Evolutionary conservation across 2,888 invertebrate genomes (phyloP).

Genomic region (Lithophane semibrunnea): DNA sequence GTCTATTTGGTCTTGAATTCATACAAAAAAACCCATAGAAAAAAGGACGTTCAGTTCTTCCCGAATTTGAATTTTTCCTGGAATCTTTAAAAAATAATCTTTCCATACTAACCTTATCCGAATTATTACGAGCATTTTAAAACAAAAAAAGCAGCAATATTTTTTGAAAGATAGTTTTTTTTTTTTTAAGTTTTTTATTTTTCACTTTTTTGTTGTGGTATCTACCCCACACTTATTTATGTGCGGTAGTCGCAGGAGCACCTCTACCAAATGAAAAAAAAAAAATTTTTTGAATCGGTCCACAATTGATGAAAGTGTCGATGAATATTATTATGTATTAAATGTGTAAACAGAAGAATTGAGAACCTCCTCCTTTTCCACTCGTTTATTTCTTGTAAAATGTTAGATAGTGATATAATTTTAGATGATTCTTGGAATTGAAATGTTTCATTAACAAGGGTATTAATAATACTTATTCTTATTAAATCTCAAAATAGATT

Average conservation of each 20-base stretch:
- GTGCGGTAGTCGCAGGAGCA: too few relatives aligned
- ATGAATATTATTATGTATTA: too few relatives aligned
- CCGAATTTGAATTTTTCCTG: not conserved
- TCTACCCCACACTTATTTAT: too few relatives aligned
- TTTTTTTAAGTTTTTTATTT: too few relatives aligned
- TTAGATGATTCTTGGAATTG: not conserved
- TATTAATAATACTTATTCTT: not conserved
- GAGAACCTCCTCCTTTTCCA: not conserved
- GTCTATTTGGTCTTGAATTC: not conserved
- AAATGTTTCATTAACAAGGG: constrained; percentile 1
- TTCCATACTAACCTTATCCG: not conserved
- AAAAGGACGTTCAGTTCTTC: not conserved
- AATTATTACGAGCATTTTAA: not conserved
- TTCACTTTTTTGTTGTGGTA: too few relatives aligned
- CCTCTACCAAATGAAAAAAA: not conserved
- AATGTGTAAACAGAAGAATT: too few relatives aligned
- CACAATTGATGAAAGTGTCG: not conserved
- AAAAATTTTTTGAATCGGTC: not conserved
- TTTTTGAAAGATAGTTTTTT: too few relatives aligned
- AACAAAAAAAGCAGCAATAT: not conserved
- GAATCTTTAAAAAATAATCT: not conserved
- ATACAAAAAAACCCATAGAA: not conserved
- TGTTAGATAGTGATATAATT: not conserved
- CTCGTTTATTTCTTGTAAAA: not conserved
- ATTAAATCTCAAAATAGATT: constrained; percentile 25